Evolutionary conservation across 2,797 vertebrate species (phyloP).

Genomic region (Sciurus carolinensis): DNA sequence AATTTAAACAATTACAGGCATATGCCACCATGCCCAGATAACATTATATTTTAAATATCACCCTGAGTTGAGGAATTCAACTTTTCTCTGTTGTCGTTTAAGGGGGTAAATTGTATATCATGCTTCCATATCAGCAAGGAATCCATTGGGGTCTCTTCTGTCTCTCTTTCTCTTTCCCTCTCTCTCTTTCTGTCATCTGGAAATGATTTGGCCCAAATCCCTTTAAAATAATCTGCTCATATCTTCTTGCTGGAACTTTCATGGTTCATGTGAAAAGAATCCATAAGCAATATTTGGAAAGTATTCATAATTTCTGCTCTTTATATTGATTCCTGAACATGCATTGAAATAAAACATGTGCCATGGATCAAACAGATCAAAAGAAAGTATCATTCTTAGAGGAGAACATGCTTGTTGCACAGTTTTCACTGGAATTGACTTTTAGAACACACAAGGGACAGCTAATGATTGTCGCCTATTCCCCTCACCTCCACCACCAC

Average conservation of each 20-base stretch:
- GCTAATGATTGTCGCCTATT: background rate
- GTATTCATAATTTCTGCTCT: background rate
- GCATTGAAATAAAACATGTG: background rate
- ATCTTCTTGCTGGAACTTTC: background rate
- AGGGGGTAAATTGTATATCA: background rate
- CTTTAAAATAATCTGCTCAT: background rate
- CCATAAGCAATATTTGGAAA: background rate
- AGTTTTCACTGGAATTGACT: background rate
- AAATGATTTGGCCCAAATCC: background rate
- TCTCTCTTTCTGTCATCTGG: no score
- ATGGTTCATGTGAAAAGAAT: conserved; percentile 1
- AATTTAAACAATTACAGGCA: no score
- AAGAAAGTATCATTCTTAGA: background rate
- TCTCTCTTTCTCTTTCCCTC: background rate
- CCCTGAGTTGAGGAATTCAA: background rate
- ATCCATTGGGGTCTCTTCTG: background rate
- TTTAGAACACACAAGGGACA: background rate
- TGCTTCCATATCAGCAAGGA: background rate
- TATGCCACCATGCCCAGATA: background rate
- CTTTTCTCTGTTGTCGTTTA: background rate
- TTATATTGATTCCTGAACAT: background rate
- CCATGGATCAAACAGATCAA: background rate
- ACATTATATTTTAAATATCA: conserved; percentile 19
- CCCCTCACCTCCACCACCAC: no score
- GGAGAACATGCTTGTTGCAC: background rate